Percentiles rank a stretch among this genome's conserved stretches.
These are phyloP conservation scores for Mactromeris polynyma DNA, from an alignment of 2,888 invertebrate genomes.

Conservation along the genomic window DNA sequence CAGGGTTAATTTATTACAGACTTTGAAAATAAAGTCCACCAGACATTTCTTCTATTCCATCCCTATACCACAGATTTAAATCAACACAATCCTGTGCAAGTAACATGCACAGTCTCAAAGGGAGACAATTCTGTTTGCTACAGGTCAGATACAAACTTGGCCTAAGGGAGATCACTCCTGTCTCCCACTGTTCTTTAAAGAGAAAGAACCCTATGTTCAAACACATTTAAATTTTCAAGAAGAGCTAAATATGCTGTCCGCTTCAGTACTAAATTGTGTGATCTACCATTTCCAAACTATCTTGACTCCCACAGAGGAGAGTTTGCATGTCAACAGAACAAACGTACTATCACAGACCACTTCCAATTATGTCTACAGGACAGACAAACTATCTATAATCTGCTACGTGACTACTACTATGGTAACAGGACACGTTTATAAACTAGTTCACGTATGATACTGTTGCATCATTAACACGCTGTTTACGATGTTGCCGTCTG, in stretches of 20 bases:
- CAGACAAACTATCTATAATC: not conserved
- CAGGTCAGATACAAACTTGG: not conserved
- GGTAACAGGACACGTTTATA: not conserved
- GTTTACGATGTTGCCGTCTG: conserved; percentile 12
- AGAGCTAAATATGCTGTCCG: too few relatives aligned
- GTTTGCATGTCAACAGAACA: too few relatives aligned
- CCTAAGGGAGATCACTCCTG: not conserved
- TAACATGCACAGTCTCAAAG: not conserved
- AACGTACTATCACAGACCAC: not conserved
- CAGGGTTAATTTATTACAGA: not conserved
- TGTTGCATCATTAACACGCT: not conserved
- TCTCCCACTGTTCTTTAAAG: too few relatives aligned
- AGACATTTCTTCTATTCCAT: not conserved
- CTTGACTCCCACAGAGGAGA: not conserved
- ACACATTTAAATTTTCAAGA: too few relatives aligned
- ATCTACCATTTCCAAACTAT: not conserved
- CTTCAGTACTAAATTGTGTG: not conserved
- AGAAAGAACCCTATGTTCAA: too few relatives aligned
- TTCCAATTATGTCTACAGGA: not conserved
- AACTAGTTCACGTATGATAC: not conserved
- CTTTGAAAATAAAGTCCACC: not conserved
- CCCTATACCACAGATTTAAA: not conserved
- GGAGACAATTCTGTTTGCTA: not conserved
- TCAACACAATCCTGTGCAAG: not conserved
- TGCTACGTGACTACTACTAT: not conserved